phyloP scores from a whole-genome alignment of 2,888 invertebrate species.

The Drosophila testacea region DNA sequence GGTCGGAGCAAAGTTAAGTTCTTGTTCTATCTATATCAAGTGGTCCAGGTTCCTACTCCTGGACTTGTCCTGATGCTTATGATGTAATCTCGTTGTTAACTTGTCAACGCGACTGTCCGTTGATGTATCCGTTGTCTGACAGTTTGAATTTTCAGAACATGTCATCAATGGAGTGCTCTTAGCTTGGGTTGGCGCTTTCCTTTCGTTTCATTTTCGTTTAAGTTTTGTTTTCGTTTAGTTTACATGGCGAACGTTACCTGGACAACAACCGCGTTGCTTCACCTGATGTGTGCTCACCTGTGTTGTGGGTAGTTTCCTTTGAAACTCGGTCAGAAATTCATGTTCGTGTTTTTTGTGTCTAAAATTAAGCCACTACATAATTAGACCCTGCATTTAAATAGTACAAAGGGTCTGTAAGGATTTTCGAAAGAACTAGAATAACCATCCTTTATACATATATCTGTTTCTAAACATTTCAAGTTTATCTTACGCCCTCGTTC shows the following conservation, averaged over 20 bases:
- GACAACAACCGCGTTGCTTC: conserved; percentile 50
- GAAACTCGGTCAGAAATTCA: conserved; percentile 71
- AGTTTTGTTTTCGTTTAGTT: conserved; percentile 74
- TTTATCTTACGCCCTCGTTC: no score
- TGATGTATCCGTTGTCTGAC: conserved; percentile 43
- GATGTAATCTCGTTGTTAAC: conserved; percentile 54
- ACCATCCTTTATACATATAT: no score
- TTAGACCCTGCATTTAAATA: conserved; percentile 12
- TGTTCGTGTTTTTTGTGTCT: conserved; percentile 58
- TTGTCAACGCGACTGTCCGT: conserved; percentile 58
- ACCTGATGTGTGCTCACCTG: conserved; percentile 60
- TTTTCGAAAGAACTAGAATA: no score
- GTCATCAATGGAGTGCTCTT: conserved; percentile 39
- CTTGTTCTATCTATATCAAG: neutral
- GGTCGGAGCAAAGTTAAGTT: conserved; percentile 26
- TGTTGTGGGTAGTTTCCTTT: conserved; percentile 24
- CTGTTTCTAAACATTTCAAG: no score
- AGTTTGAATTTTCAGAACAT: conserved; percentile 66
- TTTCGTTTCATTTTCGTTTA: conserved; percentile 52
- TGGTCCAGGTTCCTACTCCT: conserved; percentile 7
- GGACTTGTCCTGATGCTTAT: conserved; percentile 19
- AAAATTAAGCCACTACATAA: conserved; percentile 73
- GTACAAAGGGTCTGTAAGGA: no score
- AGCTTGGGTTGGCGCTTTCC: conserved; percentile 44
- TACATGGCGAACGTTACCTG: conserved; percentile 79